These are phyloP conservation scores for Centroberyx gerrardi DNA, from an alignment of 2,797 vertebrate genomes.

Conservation along the genomic window DNA sequence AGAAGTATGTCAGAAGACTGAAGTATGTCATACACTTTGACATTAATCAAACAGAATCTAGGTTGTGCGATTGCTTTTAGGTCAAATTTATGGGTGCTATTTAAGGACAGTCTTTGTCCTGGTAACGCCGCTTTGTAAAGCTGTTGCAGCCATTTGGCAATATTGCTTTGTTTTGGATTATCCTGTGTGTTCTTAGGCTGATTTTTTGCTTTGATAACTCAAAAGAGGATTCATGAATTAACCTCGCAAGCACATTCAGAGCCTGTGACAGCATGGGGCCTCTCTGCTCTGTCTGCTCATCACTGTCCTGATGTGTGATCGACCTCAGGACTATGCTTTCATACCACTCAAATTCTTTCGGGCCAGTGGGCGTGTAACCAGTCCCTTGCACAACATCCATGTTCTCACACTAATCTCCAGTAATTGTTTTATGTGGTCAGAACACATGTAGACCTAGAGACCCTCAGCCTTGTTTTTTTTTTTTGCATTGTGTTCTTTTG, in stretches of 20 bases:
- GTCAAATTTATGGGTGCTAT: slow-evolving; percentile 11
- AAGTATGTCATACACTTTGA: slow-evolving; percentile 13
- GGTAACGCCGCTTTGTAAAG: slow-evolving; percentile 22
- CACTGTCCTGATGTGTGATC: not conserved
- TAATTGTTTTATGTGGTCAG: slow-evolving; percentile 20
- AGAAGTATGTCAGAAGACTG: slow-evolving; percentile 2
- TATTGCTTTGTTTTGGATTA: slow-evolving; percentile 26
- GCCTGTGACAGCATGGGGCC: not conserved
- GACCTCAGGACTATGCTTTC: slow-evolving; percentile 22
- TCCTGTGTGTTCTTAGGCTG: not conserved
- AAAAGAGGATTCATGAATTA: slow-evolving; percentile 13
- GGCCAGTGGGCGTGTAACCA: not conserved
- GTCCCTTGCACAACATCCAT: slow-evolving; percentile 16
- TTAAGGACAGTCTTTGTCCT: slow-evolving; percentile 37
- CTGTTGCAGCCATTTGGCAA: not conserved
- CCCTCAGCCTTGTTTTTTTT: slow-evolving; percentile 21
- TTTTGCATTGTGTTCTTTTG: slow-evolving; percentile 18
- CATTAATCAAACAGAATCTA: slow-evolving; percentile 47
- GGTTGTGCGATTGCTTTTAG: slow-evolving; percentile 12
- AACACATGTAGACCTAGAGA: slow-evolving; percentile 30
- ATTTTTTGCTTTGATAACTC: slow-evolving; percentile 32
- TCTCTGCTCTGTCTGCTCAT: not conserved
- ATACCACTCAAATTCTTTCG: slow-evolving; percentile 4
- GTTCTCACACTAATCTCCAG: not conserved
- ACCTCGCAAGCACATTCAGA: slow-evolving; percentile 11